Percentiles rank a stretch among this genome's conserved stretches.
Evolutionary conservation across 2,113 vertebrate species (phyloP).

Genomic region (Sarotherodon lohbergeri): DNA sequence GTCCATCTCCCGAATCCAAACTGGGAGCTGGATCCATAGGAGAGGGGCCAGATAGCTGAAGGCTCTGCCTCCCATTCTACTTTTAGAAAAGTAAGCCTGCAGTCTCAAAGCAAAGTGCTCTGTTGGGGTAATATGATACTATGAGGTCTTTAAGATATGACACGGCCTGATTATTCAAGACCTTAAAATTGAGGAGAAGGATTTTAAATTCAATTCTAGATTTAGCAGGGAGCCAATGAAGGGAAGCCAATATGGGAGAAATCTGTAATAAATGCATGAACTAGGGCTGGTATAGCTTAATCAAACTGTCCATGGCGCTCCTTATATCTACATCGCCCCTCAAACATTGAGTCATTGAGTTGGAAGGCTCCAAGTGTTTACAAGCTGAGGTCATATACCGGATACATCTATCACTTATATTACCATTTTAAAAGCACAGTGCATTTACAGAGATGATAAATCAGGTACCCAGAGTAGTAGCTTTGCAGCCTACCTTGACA

Average conservation of each 20-base stretch:
- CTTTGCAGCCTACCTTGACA: conserved; percentile 82
- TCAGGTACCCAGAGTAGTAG: not conserved
- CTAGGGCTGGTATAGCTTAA: not conserved
- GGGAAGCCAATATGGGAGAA: not conserved
- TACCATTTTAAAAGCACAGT: conserved; percentile 7
- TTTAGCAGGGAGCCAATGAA: not conserved
- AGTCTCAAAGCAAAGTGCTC: not conserved
- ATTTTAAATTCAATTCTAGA: not conserved
- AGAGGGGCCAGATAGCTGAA: not conserved
- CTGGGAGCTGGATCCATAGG: not conserved
- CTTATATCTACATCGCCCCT: not conserved
- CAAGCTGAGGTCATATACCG: not conserved
- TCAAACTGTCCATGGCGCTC: not conserved
- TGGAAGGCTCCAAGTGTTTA: not conserved
- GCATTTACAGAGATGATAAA: not conserved
- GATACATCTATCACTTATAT: not conserved
- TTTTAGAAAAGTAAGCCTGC: not conserved
- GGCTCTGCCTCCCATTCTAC: not conserved
- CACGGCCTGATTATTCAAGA: not conserved
- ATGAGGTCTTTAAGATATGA: not conserved
- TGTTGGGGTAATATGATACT: not conserved
- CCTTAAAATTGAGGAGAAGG: not conserved
- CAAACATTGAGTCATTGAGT: not conserved
- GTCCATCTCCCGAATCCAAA: not conserved
- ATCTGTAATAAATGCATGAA: not conserved